phyloP scores from a whole-genome alignment of 2,888 invertebrate genomes.

The Eupithecia inturbata region DNA sequence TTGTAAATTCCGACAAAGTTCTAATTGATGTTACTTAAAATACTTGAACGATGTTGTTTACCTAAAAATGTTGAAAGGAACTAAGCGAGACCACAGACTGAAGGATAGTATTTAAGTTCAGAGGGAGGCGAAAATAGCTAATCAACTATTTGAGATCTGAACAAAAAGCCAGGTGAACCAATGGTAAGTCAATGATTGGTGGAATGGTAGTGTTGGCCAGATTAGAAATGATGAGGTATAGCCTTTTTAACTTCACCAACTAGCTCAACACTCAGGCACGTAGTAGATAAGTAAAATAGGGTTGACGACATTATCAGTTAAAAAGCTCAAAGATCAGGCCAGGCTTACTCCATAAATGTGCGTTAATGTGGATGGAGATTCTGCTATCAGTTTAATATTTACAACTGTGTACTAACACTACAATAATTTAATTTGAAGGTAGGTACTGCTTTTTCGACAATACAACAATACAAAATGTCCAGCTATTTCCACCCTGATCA shows the following conservation, averaged over 20 bases:
- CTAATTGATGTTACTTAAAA: constrained; percentile 45
- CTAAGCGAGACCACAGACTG: constrained; percentile 29
- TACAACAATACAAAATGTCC: not conserved
- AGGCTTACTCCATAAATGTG: no score
- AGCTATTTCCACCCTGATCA: not conserved
- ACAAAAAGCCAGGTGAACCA: not conserved
- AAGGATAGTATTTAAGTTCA: not conserved
- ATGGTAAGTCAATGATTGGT: not conserved
- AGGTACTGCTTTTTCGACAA: not conserved
- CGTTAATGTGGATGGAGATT: no score
- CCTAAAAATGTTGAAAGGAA: constrained; percentile 42
- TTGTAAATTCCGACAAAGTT: constrained; percentile 41
- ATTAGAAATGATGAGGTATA: not conserved
- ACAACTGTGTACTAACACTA: no score
- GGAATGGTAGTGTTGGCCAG: not conserved
- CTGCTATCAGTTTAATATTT: no score
- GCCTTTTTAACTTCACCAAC: not conserved
- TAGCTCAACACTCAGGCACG: not conserved
- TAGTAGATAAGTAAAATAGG: not conserved
- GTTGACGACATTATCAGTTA: not conserved
- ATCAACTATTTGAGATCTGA: not conserved
- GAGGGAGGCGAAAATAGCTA: not conserved
- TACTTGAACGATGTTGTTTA: constrained; percentile 45
- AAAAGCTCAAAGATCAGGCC: no score
- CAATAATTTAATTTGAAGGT: not conserved